These are phyloP conservation scores for Latrodectus hesperus DNA, from an alignment of 2,888 invertebrate genomes.

Conservation along the genomic window DNA sequence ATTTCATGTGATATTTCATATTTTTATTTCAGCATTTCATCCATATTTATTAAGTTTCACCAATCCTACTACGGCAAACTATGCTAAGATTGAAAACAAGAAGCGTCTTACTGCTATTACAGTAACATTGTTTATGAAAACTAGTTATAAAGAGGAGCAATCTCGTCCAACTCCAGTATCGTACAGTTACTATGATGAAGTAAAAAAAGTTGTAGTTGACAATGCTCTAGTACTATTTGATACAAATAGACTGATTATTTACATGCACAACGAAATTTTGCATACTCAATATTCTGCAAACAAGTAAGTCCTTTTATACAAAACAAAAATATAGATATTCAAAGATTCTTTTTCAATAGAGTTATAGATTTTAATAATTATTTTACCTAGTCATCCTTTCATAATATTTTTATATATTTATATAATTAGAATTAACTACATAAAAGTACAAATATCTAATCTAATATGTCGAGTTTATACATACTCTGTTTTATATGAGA, in stretches of 20 bases:
- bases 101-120: slow-evolving; percentile 46
- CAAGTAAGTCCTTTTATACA: slow-evolving; percentile 21
- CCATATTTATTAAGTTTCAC: slow-evolving; percentile 33
- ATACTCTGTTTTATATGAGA: too few species aligned
- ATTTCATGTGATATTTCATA: neutral
- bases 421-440: too few species aligned
- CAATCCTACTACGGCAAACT: slow-evolving; percentile 40
- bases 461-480: too few species aligned
- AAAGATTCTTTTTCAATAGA: too few species aligned
- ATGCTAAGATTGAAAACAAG: slow-evolving; percentile 29
- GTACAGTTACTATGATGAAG: slow-evolving; percentile 45
- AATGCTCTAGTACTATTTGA: slow-evolving; percentile 59
- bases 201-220: slow-evolving; percentile 14
- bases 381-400: too few species aligned
- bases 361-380: too few species aligned
- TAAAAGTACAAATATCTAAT: too few species aligned
- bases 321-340: too few species aligned
- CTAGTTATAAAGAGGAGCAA: slow-evolving; percentile 7
- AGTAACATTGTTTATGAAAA: slow-evolving; percentile 56
- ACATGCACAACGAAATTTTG: slow-evolving; percentile 49
- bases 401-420: too few species aligned
- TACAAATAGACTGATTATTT: slow-evolving; percentile 41
- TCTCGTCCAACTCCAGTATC: slow-evolving; percentile 56
- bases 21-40: slow-evolving; percentile 31
- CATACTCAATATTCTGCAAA: slow-evolving; percentile 56